phyloP scores from a whole-genome alignment of 1,140 invertebrate genomes.

The Penaeus japonicus region DNA sequence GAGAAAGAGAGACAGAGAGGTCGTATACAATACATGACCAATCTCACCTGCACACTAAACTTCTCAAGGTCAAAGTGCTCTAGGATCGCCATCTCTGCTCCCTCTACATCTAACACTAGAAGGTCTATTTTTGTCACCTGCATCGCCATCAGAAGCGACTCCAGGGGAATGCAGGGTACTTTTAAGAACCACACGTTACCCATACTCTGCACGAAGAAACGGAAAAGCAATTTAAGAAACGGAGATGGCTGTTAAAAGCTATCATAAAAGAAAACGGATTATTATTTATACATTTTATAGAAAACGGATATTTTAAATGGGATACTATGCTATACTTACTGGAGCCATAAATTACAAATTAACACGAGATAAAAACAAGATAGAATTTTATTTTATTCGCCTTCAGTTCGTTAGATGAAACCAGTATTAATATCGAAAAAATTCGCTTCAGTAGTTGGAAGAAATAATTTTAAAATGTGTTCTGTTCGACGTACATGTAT shows the following conservation, averaged over 20 bases:
- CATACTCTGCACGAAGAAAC: conserved; percentile 42
- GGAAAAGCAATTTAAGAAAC: conserved; percentile 60
- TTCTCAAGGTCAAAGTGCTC: conserved; percentile 31
- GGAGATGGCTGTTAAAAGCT: neutral
- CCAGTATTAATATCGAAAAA: too few species aligned
- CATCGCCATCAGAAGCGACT: conserved; percentile 78
- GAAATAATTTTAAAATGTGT: too few species aligned
- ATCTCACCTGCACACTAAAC: conserved; percentile 52
- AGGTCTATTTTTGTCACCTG: conserved; percentile 76
- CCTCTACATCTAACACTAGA: conserved; percentile 74
- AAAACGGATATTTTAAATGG: too few species aligned
- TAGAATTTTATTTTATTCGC: too few species aligned
- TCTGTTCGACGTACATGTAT: too few species aligned
- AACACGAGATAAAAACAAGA: too few species aligned
- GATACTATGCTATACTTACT: too few species aligned
- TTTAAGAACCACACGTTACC: conserved; percentile 59
- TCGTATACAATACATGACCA: neutral
- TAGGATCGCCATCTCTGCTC: conserved; percentile 68
- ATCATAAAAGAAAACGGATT: neutral
- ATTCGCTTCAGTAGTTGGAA: too few species aligned
- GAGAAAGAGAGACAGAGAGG: too few species aligned
- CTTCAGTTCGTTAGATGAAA: too few species aligned
- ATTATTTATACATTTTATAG: too few species aligned
- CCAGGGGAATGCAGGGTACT: conserved; percentile 84
- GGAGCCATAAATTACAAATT: too few species aligned